These are phyloP conservation scores for Peromyscus attwateri DNA, from an alignment of 2,797 vertebrate genomes.

Conservation along the genomic window DNA sequence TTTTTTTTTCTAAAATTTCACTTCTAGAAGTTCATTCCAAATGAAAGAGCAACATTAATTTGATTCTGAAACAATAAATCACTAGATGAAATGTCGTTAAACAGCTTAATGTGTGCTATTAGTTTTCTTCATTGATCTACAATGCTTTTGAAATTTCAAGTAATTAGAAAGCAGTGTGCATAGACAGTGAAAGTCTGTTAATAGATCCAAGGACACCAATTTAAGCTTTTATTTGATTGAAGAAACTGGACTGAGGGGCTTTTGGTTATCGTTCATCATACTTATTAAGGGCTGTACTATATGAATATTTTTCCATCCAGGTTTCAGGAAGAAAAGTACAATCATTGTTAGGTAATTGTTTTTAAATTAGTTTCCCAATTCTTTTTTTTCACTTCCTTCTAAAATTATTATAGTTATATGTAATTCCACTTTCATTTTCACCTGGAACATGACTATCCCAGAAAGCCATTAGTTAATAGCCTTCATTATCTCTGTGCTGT, in stretches of 20 bases:
- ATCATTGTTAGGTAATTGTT: background rate
- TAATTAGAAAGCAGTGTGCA: conserved; percentile 61
- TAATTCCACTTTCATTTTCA: background rate
- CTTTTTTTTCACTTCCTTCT: background rate
- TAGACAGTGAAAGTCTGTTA: conserved; percentile 26
- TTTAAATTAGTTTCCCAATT: conserved; percentile 5
- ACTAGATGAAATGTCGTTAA: background rate
- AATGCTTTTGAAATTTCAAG: conserved; percentile 62
- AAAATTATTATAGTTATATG: conserved; percentile 17
- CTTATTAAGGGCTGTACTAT: background rate
- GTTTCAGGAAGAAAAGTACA: background rate
- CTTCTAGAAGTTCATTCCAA: conserved; percentile 43
- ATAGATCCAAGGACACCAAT: background rate
- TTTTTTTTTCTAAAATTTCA: conserved; percentile 46
- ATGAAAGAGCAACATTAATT: conserved; percentile 39
- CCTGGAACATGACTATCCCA: background rate
- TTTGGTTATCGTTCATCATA: conserved; percentile 1
- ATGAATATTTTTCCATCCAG: background rate
- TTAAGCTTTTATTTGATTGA: conserved; percentile 18
- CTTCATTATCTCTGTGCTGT: background rate
- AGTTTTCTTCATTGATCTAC: conserved; percentile 58
- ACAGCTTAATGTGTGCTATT: conserved; percentile 42
- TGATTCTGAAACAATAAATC: conserved; percentile 62
- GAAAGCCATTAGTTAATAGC: background rate
- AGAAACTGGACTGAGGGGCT: background rate